Conservation (phyloP, 2,797 vertebrate species). For the Schizothorax lantsangensis region DNA sequence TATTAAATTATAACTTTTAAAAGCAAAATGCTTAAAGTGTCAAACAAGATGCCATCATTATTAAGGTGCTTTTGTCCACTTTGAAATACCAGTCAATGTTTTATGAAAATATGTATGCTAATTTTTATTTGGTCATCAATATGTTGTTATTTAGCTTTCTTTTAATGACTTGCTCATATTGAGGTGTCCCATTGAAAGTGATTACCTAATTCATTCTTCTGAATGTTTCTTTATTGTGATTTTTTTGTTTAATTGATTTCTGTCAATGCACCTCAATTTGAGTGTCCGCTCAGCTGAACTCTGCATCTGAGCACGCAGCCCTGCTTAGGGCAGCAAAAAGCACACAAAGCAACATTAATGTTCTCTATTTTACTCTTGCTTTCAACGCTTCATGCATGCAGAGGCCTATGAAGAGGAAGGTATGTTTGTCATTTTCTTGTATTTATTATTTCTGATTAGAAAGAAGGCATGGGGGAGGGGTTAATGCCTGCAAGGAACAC, state of each 20-base stretch:
- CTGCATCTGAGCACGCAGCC: constrained; percentile 58
- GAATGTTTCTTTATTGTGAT: constrained; percentile 4
- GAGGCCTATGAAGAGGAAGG: constrained; percentile 85
- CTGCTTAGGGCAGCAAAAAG: constrained; percentile 18
- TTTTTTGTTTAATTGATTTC: background rate
- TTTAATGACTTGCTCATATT: constrained; percentile 33
- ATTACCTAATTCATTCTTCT: background rate
- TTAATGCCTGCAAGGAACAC: constrained; percentile 20
- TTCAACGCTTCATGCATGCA: constrained; percentile 84
- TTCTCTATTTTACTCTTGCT: constrained; percentile 81
- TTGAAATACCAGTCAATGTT: constrained; percentile 60
- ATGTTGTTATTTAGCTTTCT: constrained; percentile 24
- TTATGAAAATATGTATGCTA: constrained; percentile 9
- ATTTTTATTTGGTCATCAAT: background rate
- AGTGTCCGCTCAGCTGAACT: constrained; percentile 66
- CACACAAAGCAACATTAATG: constrained; percentile 70
- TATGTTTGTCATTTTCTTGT: constrained; percentile 74
- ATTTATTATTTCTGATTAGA: constrained; percentile 69
- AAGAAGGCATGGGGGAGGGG: constrained; percentile 38
- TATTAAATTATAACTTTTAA: background rate
- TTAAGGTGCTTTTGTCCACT: constrained; percentile 68
- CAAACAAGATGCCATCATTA: constrained; percentile 58
- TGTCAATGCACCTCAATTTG: constrained; percentile 56
- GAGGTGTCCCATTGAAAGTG: constrained; percentile 31
- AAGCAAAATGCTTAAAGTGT: constrained; percentile 50